A percentile compares a stretch with the other conserved stretches of the same genome.
Evolutionary conservation across 2,113 vertebrate species (phyloP).

Genomic region (Poeciliopsis occidentalis): DNA sequence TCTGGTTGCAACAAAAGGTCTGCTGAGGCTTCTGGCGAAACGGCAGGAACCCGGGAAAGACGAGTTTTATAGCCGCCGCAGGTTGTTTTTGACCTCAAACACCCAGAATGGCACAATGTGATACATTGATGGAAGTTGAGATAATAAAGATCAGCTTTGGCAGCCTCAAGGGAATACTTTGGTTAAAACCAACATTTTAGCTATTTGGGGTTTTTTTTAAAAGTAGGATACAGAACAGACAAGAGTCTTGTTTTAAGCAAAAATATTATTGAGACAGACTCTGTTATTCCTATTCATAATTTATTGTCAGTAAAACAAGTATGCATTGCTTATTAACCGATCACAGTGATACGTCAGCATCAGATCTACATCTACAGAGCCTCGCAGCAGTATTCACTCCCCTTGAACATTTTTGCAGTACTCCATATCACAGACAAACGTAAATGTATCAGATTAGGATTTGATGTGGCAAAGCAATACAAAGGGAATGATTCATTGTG

Average conservation of each 20-base stretch:
- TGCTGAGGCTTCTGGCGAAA: conserved; percentile 37
- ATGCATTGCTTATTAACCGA: neutral
- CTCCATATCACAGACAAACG: neutral
- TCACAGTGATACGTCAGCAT: neutral
- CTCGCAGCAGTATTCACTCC: neutral
- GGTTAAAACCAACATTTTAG: conserved; percentile 41
- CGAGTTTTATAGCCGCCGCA: conserved; percentile 54
- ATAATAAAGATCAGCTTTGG: conserved; percentile 57
- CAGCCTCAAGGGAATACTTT: conserved; percentile 31
- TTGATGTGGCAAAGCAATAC: neutral
- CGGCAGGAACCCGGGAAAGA: conserved; percentile 28
- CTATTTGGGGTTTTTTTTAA: conserved; percentile 6
- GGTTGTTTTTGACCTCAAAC: conserved; percentile 35
- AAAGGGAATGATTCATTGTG: neutral
- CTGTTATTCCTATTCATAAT: too few species aligned
- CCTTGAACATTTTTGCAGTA: neutral
- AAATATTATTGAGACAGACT: neutral
- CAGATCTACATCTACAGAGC: neutral
- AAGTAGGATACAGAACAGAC: neutral
- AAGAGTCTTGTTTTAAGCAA: neutral
- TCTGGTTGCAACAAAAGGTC: conserved; percentile 53
- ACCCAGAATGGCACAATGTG: conserved; percentile 46
- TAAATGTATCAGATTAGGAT: neutral
- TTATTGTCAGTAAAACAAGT: too few species aligned
- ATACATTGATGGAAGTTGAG: conserved; percentile 47